Evolutionary conservation across 1,140 invertebrate species (phyloP).

Genomic region (Zaprionus taronus): DNA sequence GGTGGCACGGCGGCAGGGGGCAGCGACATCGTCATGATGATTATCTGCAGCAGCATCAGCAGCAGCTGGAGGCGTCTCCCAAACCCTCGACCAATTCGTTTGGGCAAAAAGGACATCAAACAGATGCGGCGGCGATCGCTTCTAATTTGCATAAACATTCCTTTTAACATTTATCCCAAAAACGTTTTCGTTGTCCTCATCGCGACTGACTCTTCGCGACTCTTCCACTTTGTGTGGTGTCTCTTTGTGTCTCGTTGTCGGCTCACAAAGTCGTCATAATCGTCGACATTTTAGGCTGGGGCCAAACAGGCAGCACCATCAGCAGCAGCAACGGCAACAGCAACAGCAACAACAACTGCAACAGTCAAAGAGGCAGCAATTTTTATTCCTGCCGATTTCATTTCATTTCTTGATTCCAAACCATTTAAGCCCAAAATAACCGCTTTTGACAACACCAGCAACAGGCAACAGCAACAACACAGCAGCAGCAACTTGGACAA

Average conservation of each 20-base stretch:
- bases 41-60: constrained; percentile 45
- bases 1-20: constrained; percentile 18
- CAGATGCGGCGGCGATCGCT: constrained; percentile 81
- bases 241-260: constrained; percentile 21
- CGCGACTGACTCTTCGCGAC: constrained; percentile 14
- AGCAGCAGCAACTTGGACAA: constrained; percentile 22
- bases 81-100: constrained; percentile 50
- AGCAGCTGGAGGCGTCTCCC: constrained; percentile 5
- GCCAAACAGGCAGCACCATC: constrained; percentile 19
- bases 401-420: constrained; percentile 69
- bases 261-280: constrained; percentile 74
- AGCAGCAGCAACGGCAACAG: constrained; percentile 8
- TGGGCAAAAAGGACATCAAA: constrained; percentile 75
- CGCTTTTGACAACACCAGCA: constrained; percentile 68
- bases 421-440: constrained; percentile 72
- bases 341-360: neutral
- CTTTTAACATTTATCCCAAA: constrained; percentile 83
- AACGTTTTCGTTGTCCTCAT: constrained; percentile 69
- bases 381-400: constrained; percentile 61
- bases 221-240: constrained; percentile 22
- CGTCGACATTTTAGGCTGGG: constrained; percentile 57
- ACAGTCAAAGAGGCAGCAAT: constrained; percentile 11
- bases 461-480: constrained; percentile 29
- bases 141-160: constrained; percentile 84
- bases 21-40: constrained; percentile 24